Conservation (phyloP, 1,140 invertebrate species). For the Dysdera silvatica region DNA sequence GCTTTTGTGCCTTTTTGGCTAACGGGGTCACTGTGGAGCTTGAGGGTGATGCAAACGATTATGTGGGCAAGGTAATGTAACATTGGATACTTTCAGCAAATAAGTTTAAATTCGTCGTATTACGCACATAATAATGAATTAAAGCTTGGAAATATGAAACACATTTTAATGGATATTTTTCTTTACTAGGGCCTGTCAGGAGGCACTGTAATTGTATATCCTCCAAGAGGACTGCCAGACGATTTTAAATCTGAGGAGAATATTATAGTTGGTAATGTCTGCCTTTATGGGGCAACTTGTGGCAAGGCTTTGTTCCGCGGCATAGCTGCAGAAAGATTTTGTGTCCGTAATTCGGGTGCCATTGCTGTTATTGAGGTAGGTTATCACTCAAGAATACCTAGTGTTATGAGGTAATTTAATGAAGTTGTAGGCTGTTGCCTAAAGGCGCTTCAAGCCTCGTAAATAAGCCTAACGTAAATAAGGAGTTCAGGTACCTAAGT, state of each 20-base stretch:
- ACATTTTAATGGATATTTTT: no score
- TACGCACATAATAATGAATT: no score
- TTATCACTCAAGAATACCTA: no score
- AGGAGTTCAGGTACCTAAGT: no score
- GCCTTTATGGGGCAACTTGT: slow-evolving; percentile 91
- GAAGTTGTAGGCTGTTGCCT: no score
- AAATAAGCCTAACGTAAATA: no score
- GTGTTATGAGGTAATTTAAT: no score
- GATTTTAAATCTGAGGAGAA: slow-evolving; percentile 79
- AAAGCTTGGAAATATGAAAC: no score
- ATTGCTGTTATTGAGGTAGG: slow-evolving; percentile 70
- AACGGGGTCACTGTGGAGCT: slow-evolving; percentile 81
- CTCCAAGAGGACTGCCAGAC: slow-evolving; percentile 72
- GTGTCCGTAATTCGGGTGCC: slow-evolving; percentile 93
- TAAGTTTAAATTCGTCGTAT: no score
- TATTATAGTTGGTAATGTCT: slow-evolving; percentile 97
- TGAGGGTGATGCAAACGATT: slow-evolving; percentile 97
- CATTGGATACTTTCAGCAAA: no score
- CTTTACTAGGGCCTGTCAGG: slow-evolving; percentile 76
- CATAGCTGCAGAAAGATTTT: slow-evolving; percentile 94
- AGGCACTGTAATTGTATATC: slow-evolving; percentile 88
- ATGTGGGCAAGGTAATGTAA: slow-evolving; percentile 70
- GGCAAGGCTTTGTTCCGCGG: slow-evolving; percentile 93
- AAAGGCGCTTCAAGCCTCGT: no score
- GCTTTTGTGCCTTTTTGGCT: slow-evolving; percentile 95